Base-by-base conservation (phyloP, 2,888 invertebrate genomes). In the Aphrophora alni region DNA sequence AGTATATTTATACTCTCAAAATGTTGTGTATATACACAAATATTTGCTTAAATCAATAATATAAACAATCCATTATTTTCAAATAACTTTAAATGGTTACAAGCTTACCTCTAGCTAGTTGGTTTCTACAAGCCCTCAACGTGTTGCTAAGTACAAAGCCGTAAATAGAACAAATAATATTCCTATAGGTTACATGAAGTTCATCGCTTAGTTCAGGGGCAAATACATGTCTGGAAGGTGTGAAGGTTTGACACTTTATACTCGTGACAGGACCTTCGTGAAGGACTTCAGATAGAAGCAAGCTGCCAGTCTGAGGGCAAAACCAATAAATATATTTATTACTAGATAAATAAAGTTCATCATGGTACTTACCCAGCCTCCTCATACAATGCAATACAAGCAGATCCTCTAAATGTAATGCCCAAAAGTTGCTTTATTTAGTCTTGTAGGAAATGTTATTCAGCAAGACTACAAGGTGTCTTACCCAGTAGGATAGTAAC, bases 71-170 rank as follows among this genome's bases (percentile, higher is more conserved):
- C n/a, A n/a, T n/a, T n/a, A n/a, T n/a, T n/a, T n/a, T n/a, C n/a
- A n/a, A n/a, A n/a, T n/a, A n/a, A n/a, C n/a, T n/a, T n/a, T n/a
- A n/a, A n/a, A n/a, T n/a, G n/a, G n/a, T n/a, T n/a, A n/a, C 70
- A 78, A 84, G 75, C 80, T 85, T 89, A 95, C 96, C 94, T 92
- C 93, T 93, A 69, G 95, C 95, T 82, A 96, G 89, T 87, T 96
- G 94, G 86, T 93, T 93, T 86, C 96, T 91, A 85, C 93, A 94
- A 84, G 93, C 94, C 86, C 95, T 90, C 70, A 97, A 89, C 72
- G 94, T 94, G 87, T 94, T 94, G 87, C 96, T 95, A 80, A 97
- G 89, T 84, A 93, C 93, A 85, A 93, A 91, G 80, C 93, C 98
- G 88, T 92, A 93, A 83, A 95, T 91, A 84, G 93, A 92, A 87